These are phyloP conservation scores for Serripes groenlandicus DNA, from an alignment of 2,888 invertebrate genomes.

Conservation along the genomic window DNA sequence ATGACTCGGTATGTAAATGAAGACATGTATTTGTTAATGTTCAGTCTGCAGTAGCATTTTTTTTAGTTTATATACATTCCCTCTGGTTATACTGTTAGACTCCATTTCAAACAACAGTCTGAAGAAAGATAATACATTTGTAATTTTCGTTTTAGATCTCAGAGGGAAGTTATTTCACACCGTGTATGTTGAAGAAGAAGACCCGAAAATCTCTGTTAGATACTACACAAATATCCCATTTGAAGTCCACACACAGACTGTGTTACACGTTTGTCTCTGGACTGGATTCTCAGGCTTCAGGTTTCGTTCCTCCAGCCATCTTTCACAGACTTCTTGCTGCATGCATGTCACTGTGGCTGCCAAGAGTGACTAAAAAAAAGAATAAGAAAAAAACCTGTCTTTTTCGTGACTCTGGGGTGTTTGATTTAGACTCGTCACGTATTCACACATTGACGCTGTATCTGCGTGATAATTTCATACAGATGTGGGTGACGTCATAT, in stretches of 20 bases:
- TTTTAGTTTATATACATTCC: too few species aligned
- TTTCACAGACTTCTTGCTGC: conserved; percentile 35
- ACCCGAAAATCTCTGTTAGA: not conserved
- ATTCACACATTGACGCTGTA: conserved; percentile 12
- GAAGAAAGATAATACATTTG: too few species aligned
- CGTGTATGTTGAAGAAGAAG: conserved; percentile 25
- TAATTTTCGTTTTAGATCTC: too few species aligned
- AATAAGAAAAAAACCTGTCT: not conserved
- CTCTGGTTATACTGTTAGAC: too few species aligned
- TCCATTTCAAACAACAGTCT: too few species aligned
- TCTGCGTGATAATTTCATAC: not conserved
- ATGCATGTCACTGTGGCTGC: conserved; percentile 7
- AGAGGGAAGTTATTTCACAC: conserved; percentile 25
- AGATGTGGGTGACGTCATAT: conserved; percentile 6
- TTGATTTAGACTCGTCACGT: not conserved
- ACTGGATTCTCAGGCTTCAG: too few species aligned
- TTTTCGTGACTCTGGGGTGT: conserved; percentile 15
- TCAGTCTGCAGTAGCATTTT: too few species aligned
- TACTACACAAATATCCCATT: not conserved
- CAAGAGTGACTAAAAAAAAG: not conserved
- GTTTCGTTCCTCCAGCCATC: conserved; percentile 24
- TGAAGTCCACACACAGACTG: conserved; percentile 19
- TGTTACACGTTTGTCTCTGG: conserved; percentile 29
- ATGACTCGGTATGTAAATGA: too few species aligned
- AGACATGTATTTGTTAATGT: too few species aligned